Evolutionary conservation across 2,888 invertebrate species (phyloP), one percentile per base, ranked within the genome.

Genomic region (Octonoba sinensis): DNA sequence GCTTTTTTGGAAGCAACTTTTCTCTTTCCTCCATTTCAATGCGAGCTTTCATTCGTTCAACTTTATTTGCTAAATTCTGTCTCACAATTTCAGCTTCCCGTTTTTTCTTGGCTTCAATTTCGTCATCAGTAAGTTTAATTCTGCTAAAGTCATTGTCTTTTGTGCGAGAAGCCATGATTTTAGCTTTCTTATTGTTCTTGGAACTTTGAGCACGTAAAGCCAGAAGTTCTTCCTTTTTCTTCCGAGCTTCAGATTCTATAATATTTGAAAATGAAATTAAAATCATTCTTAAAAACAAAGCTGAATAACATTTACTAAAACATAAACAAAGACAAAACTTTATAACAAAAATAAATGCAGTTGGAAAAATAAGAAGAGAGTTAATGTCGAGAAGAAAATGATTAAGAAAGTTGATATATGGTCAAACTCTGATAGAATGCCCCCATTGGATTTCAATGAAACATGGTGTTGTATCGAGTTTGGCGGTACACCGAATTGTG

Each of bases 141-240:
- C 57, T 60, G 46, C 83, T 79, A 62, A 84, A 85, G 62, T 85
- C 84, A 72, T 85, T 85, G 51, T 85, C 85, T 60, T 84, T 84
- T 16, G 85, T 85, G 1, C 85, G 67, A 24, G 82, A 78, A 51
- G 84, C 82, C 85, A 85, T 85, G 57, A 84, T 73, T 71, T 83
- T 81, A 16, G 85, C 84, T 47, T 84, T 85, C 47, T 84, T 84
- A 65, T 65, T 70, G 22, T 78, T 84, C 62, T 85, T 85, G 0
- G 84, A 73, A 74, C 71, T 84, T 59, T 85, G 84, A 13, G 84
- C 66, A 66, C 85, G 49, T 1, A 84, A 20, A 13, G 74, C 59
- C 15, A 85, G 56, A 6, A 85, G 64, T 36, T 81, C 18, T 56
- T 85, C 83, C 59, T 83, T 84, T 67, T 82, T 71, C 24, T 54